Conservation (phyloP, 2,888 invertebrate genomes). For the Agonopterix alstromeriana region DNA sequence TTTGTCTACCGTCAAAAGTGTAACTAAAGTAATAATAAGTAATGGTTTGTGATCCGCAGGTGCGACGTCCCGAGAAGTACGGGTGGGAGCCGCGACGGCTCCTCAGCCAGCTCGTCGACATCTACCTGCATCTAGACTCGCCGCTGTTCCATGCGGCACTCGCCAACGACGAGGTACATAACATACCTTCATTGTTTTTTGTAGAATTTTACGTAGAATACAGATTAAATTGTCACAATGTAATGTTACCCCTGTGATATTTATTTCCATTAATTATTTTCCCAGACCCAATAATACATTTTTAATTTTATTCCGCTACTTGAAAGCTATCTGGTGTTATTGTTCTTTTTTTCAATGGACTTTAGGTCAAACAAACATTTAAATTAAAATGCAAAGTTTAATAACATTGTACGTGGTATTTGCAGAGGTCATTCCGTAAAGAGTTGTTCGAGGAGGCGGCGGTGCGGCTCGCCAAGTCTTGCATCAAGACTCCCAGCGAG, state of each 20-base stretch:
- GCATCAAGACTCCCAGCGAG: constrained; percentile 90
- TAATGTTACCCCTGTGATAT: no score
- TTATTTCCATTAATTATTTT: no score
- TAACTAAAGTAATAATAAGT: no score
- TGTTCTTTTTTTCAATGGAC: no score
- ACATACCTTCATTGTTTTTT: no score
- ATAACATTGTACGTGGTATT: background rate
- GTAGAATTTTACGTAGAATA: no score
- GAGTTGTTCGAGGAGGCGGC: constrained; percentile 96
- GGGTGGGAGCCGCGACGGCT: constrained; percentile 97
- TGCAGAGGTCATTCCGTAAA: constrained; percentile 93
- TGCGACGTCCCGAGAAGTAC: constrained; percentile 94
- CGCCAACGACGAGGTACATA: constrained; percentile 94
- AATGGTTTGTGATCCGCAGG: constrained; percentile 53
- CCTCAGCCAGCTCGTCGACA: constrained; percentile 94
- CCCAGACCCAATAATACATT: no score
- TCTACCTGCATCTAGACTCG: constrained; percentile 97
- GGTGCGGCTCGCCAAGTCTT: constrained; percentile 85
- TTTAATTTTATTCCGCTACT: no score
- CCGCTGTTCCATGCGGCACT: constrained; percentile 93
- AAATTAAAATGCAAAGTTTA: background rate
- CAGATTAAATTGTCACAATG: no score
- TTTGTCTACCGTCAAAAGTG: no score
- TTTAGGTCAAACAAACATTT: no score
- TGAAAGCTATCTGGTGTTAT: no score